phyloP scores from a whole-genome alignment of 2,888 invertebrate genomes.

The Eupsilia transversa region DNA sequence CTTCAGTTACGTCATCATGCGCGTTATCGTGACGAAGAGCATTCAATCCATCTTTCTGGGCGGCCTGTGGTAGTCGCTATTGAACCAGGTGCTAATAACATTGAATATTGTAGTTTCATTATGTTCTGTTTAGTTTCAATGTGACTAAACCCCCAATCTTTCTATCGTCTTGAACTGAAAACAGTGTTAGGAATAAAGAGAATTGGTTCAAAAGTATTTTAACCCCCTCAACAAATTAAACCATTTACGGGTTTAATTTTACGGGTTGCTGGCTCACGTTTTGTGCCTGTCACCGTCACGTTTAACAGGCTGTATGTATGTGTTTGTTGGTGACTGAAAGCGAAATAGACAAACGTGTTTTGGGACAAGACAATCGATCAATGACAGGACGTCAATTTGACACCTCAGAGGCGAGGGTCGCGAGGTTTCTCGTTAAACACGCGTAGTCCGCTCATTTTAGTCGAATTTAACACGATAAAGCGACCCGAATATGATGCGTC shows the following conservation, averaged over 20 bases:
- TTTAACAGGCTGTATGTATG: conserved; percentile 71
- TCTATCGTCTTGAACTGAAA: not conserved
- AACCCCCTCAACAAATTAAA: conserved; percentile 31
- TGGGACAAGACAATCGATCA: conserved; percentile 79
- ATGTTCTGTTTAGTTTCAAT: not conserved
- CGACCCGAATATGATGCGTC: conserved; percentile 27
- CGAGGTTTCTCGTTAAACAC: conserved; percentile 54
- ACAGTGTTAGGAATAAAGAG: not conserved
- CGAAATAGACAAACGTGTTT: conserved; percentile 67
- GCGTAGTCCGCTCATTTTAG: conserved; percentile 60
- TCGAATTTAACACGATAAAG: conserved; percentile 53
- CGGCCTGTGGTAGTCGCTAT: conserved; percentile 13
- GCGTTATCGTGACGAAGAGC: conserved; percentile 60
- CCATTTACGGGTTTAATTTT: conserved; percentile 76
- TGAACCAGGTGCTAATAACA: not conserved
- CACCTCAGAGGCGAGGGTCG: conserved; percentile 66
- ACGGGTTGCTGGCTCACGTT: conserved; percentile 73
- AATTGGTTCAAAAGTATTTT: conserved; percentile 18
- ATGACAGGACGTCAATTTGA: conserved; percentile 78
- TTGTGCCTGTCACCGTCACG: conserved; percentile 64
- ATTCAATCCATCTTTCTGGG: conserved; percentile 44
- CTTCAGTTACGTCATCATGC: conserved; percentile 61
- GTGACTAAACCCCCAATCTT: not conserved
- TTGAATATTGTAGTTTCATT: not conserved
- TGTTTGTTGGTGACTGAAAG: conserved; percentile 63